These are phyloP conservation scores for Panagrolaimus sp. DNA, from an alignment of 1,140 invertebrate species.

Conservation along the genomic window DNA sequence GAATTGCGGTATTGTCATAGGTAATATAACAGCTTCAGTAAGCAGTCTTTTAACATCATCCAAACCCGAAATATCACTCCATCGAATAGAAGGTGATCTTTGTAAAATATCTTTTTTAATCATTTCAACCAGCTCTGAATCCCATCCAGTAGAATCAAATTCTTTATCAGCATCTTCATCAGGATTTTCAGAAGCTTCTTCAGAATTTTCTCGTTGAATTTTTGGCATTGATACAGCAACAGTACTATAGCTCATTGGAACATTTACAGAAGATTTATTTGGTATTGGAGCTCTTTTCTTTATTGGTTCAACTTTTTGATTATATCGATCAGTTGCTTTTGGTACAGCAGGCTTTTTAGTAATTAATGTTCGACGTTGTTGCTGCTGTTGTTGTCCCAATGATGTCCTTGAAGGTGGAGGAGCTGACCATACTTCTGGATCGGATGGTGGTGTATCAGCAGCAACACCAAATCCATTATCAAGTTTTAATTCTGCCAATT, in stretches of 20 bases:
- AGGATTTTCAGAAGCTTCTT: neutral
- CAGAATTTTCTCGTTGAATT: neutral
- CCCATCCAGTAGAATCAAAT: constrained; percentile 81
- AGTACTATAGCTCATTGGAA: neutral
- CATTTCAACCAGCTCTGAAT: constrained; percentile 87
- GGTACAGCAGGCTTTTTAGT: neutral
- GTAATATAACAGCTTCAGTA: constrained; percentile 94
- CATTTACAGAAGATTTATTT: neutral
- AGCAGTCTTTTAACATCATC: constrained; percentile 85
- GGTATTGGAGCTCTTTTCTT: constrained; percentile 60
- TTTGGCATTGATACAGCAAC: neutral
- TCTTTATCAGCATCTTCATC: constrained; percentile 68
- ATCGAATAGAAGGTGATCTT: constrained; percentile 90
- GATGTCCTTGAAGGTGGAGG: constrained; percentile 73
- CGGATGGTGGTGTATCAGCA: constrained; percentile 63
- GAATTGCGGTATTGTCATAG: constrained; percentile 96
- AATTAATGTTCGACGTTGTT: too few relatives aligned
- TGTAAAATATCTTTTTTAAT: constrained; percentile 84
- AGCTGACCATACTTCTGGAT: constrained; percentile 83
- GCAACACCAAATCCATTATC: too few relatives aligned
- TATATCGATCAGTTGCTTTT: neutral
- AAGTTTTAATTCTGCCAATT: too few relatives aligned
- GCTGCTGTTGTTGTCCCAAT: neutral
- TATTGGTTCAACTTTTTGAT: constrained; percentile 47
- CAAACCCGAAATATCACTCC: constrained; percentile 90